phyloP scores from a whole-genome alignment of 2,888 invertebrate genomes.

The Catocala nupta region DNA sequence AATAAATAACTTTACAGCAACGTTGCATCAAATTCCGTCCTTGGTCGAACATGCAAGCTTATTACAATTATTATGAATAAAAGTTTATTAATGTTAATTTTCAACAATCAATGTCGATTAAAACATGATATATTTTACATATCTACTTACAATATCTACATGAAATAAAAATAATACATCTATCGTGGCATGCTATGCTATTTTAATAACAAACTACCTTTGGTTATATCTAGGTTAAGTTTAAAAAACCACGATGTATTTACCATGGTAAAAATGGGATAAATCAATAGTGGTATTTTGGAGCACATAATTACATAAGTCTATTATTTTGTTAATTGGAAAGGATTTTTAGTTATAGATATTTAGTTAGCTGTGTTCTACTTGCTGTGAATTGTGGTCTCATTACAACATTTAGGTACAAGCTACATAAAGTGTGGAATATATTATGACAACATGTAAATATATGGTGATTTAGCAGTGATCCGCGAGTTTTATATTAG shows the following conservation, averaged over 20 bases:
- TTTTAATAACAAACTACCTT: background rate
- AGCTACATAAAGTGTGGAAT: too few relatives aligned
- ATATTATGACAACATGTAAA: too few relatives aligned
- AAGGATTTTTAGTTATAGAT: background rate
- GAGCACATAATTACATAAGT: conserved; percentile 5
- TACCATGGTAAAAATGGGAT: background rate
- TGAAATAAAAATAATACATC: conserved; percentile 9
- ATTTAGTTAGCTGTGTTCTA: background rate
- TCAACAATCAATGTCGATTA: conserved; percentile 12
- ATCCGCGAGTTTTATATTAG: too few relatives aligned
- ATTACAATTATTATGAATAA: background rate
- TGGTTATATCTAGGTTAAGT: background rate
- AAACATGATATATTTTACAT: conserved; percentile 9
- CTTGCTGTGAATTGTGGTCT: too few relatives aligned
- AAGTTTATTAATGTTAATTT: conserved; percentile 9
- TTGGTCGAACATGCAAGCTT: background rate
- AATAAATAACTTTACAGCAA: background rate
- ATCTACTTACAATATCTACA: background rate
- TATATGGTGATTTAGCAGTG: too few relatives aligned
- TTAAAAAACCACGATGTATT: background rate
- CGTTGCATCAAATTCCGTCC: background rate
- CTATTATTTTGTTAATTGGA: background rate
- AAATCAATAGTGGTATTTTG: conserved; percentile 9
- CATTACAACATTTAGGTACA: too few relatives aligned
- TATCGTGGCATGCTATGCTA: background rate